These are phyloP conservation scores for Coelopa pilipes DNA, from an alignment of 2,888 invertebrate species.

Conservation along the genomic window DNA sequence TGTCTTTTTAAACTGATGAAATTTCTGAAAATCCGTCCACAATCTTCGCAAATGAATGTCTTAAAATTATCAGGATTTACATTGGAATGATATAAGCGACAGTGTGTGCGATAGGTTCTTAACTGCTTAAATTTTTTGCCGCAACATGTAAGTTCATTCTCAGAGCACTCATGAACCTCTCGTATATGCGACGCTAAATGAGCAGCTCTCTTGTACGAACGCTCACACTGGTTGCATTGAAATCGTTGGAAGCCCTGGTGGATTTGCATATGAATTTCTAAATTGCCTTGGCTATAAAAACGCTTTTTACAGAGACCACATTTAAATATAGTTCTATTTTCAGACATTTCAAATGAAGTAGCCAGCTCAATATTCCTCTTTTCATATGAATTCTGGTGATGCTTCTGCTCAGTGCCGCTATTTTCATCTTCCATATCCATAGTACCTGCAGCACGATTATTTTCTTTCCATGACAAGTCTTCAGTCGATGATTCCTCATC, in stretches of 20 bases:
- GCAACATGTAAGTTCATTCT: constrained; percentile 48
- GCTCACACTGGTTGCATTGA: constrained; percentile 37
- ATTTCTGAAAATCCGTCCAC: constrained; percentile 48
- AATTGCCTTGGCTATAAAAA: constrained; percentile 43
- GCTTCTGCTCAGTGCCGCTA: too few relatives aligned
- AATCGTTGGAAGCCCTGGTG: constrained; percentile 39
- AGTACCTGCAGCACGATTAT: too few relatives aligned
- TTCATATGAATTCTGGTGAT: too few relatives aligned
- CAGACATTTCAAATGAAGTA: too few relatives aligned
- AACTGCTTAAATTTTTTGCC: constrained; percentile 46
- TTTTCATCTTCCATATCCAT: too few relatives aligned
- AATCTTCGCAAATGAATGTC: constrained; percentile 49
- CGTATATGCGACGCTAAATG: constrained; percentile 44
- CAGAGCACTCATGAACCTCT: constrained; percentile 44
- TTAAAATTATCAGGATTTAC: constrained; percentile 20
- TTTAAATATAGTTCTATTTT: not conserved
- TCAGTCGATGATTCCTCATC: too few relatives aligned
- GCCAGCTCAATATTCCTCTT: too few relatives aligned
- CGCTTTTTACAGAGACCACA: constrained; percentile 46
- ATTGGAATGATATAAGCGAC: constrained; percentile 44
- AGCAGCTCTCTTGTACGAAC: constrained; percentile 39
- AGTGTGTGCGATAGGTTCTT: constrained; percentile 45
- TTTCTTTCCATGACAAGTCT: too few relatives aligned
- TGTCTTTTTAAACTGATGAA: constrained; percentile 47
- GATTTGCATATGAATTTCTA: constrained; percentile 35